phyloP scores from a whole-genome alignment of 2,113 vertebrate genomes.

The Morone chrysops region DNA sequence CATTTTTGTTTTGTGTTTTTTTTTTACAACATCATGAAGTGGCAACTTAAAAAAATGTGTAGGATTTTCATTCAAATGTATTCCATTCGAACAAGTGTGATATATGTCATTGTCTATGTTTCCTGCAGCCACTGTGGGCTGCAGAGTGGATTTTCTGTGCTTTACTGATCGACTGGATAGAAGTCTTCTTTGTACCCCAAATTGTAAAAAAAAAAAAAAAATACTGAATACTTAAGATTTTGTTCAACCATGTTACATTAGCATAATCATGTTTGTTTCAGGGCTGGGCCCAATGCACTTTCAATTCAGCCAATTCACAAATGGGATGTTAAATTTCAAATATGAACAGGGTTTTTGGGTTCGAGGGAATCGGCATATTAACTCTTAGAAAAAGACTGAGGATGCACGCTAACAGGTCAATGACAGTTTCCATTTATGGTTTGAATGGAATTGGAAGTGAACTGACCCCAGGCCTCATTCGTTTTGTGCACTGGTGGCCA shows the following conservation, averaged over 20 bases:
- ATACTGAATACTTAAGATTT: not conserved
- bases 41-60: constrained; percentile 49
- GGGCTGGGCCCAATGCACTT: constrained; percentile 79
- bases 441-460: constrained; percentile 67
- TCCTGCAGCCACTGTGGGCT: not conserved
- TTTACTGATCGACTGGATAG: constrained; percentile 50
- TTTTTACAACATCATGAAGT: constrained; percentile 51
- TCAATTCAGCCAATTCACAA: constrained; percentile 67
- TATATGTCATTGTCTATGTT: constrained; percentile 40
- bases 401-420: not conserved
- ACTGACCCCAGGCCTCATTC: constrained; percentile 65
- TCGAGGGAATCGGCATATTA: not conserved
- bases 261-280: constrained; percentile 89
- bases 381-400: constrained; percentile 20
- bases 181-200: constrained; percentile 48
- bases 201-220: constrained; percentile 39
- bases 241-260: constrained; percentile 84
- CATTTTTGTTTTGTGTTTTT: constrained; percentile 11
- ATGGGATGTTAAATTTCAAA: constrained; percentile 26
- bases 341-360: not conserved
- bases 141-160: constrained; percentile 14
- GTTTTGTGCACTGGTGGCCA: constrained; percentile 92
- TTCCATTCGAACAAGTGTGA: constrained; percentile 8
- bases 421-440: constrained; percentile 44
- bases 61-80: constrained; percentile 46